A percentile compares a stretch with the other conserved stretches of the same genome.
These are phyloP conservation scores for Sphyrna mokarran DNA, from an alignment of 2,113 vertebrate genomes.

Conservation along the genomic window DNA sequence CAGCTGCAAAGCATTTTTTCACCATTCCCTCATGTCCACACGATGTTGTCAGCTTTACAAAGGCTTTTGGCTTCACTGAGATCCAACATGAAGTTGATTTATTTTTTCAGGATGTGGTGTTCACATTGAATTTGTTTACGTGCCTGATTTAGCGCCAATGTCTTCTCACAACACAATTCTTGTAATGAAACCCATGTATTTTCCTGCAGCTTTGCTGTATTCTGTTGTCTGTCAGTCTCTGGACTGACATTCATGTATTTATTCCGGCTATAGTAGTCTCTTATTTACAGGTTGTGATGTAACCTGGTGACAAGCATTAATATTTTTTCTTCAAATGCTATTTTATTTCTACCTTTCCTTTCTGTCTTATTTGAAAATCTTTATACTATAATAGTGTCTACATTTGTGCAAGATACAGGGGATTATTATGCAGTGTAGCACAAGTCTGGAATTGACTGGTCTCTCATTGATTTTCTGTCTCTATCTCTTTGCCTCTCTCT, in stretches of 20 bases:
- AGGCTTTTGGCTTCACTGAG: not conserved
- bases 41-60: not conserved
- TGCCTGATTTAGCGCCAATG: not conserved
- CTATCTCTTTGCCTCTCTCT: not conserved
- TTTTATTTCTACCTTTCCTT: not conserved
- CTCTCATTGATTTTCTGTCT: not conserved
- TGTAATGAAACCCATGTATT: not conserved
- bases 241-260: not conserved
- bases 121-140: not conserved
- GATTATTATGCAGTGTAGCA: not conserved
- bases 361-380: slow-evolving; percentile 1
- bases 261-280: too few species aligned
- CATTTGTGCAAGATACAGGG: not conserved
- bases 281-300: not conserved
- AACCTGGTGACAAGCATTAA: not conserved
- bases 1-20: not conserved
- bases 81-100: not conserved
- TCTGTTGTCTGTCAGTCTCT: not conserved
- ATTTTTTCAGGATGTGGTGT: not conserved
- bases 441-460: not conserved
- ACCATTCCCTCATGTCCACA: not conserved
- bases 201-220: not conserved
- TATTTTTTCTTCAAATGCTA: not conserved
- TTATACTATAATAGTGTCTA: not conserved
- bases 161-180: not conserved